A percentile compares a stretch with the other conserved stretches of the same genome.
Conservation (phyloP, 2,888 invertebrate species). For the Cerceris ruficornis region DNA sequence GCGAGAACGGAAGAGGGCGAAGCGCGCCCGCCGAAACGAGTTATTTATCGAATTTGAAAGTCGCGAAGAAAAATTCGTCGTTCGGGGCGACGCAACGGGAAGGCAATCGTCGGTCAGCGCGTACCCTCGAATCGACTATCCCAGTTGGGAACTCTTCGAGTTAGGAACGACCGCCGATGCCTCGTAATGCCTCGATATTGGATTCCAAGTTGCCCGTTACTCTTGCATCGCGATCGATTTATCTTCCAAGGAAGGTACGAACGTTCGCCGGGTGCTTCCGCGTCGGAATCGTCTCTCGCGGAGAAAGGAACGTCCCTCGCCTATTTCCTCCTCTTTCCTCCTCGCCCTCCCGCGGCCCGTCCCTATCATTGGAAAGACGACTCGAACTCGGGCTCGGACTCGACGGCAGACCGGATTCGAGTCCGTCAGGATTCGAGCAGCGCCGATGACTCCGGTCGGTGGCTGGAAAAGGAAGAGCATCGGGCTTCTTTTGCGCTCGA, state of each 20-base stretch:
- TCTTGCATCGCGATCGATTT: constrained; percentile 41
- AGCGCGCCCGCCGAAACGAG: not conserved
- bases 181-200: constrained; percentile 39
- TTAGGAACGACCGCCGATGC: constrained; percentile 34
- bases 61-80: constrained; percentile 55
- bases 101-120: constrained; percentile 22
- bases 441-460: not conserved
- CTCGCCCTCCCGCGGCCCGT: no score
- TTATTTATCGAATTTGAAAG: constrained; percentile 54
- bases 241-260: constrained; percentile 8
- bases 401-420: not conserved
- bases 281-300: not conserved
- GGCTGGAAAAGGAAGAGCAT: not conserved
- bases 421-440: not conserved
- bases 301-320: not conserved
- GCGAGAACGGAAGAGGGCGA: no score
- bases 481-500: not conserved
- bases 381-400: not conserved
- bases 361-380: not conserved
- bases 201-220: constrained; percentile 47
- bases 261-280: constrained; percentile 7
- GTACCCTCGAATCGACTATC: constrained; percentile 43
- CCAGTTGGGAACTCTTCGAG: constrained; percentile 56
- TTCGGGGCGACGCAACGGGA: constrained; percentile 31
- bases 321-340: no score